Evolutionary conservation across 2,113 vertebrate genomes (phyloP), one percentile per base, ranked within the genome.

Genomic region (Trematocara variabile): DNA sequence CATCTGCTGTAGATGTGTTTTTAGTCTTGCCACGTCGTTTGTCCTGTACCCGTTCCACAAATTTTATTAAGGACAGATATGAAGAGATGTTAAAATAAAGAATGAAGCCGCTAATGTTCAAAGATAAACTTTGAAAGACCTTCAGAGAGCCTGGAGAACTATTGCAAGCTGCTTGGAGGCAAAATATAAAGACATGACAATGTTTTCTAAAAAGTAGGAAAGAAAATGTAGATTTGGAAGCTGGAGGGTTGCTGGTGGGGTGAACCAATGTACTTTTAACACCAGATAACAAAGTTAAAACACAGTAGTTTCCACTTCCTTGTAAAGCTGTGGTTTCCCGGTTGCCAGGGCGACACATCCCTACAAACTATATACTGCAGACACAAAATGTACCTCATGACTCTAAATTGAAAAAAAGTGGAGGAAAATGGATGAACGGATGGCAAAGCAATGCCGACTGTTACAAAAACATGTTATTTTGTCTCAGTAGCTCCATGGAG

Each of bases 391-490:
- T 46, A 28, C 65, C 22, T 25, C 20, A 46, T 9, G 39, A 46
- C 39, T 44, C 39, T 73, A 16, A 70, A 46, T 25, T 70, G 5
- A 25, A 44, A 46, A 46, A 44, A 16, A 70, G 65, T 44, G 37
- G 0, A 44, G 39, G 18, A 65, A 65, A 65, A 65, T 37, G 33
- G 58, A 65, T 37, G 18, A 37, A 63, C 37, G 33, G 63, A 68
- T 68, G 37, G 63, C n/a, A 39, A 68, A 41, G 34, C 5, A 44
- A 20, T 44, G 20, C 0, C 3, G 2, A 22, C 63, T 8, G 0
- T 70, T 70, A 25, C 39, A 25, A 70, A 70, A 44, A 70, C 65
- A 70, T 70, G 60, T 39, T 39, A 44, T 25, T 70, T 70, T 44
- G 7, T 41, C 37, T 70, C 7, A 44, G 12, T 70, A 2, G 65